Conservation (phyloP, 2,113 vertebrate species). For the Antigone vipio region DNA sequence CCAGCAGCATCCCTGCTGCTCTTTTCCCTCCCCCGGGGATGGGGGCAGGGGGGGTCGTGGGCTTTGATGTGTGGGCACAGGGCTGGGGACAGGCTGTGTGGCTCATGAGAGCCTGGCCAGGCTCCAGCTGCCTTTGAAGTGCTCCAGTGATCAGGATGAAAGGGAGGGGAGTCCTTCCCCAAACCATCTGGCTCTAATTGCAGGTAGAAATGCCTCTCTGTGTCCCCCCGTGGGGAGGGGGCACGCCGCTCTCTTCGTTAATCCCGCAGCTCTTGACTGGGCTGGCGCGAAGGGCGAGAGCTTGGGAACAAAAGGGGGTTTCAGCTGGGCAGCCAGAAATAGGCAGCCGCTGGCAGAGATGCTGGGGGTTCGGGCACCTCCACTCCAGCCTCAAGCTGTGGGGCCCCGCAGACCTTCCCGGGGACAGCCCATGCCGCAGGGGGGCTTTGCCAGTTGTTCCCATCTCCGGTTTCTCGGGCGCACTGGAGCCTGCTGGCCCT, state of each 20-base stretch:
- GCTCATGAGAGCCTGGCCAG: conserved; percentile 64
- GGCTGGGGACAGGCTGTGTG: conserved; percentile 59
- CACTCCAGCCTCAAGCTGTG: background rate
- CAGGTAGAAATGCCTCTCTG: conserved; percentile 68
- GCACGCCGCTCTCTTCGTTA: background rate
- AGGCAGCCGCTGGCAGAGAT: background rate
- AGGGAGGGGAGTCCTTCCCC: conserved; percentile 66
- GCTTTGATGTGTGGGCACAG: conserved; percentile 66
- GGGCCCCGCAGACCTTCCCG: background rate
- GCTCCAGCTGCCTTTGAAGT: conserved; percentile 76
- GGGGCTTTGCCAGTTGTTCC: conserved; percentile 18
- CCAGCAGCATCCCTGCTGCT: conserved; percentile 49
- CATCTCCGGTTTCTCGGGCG: conserved; percentile 21
- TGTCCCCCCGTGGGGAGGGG: conserved; percentile 26
- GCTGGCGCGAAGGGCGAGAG: background rate
- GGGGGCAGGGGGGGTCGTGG: background rate
- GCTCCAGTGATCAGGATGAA: conserved; percentile 74
- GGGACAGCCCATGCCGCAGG: accelerated
- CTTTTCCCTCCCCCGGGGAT: conserved; percentile 47
- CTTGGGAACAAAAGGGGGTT: conserved; percentile 31
- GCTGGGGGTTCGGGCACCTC: background rate
- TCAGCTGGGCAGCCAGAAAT: conserved; percentile 31
- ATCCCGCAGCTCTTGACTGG: background rate
- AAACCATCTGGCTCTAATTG: conserved; percentile 78
- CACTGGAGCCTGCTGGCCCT: conserved; percentile 17